A percentile compares a stretch with the other conserved stretches of the same genome.
phyloP scores from a whole-genome alignment of 2,797 vertebrate species.

The Hipposideros larvatus region DNA sequence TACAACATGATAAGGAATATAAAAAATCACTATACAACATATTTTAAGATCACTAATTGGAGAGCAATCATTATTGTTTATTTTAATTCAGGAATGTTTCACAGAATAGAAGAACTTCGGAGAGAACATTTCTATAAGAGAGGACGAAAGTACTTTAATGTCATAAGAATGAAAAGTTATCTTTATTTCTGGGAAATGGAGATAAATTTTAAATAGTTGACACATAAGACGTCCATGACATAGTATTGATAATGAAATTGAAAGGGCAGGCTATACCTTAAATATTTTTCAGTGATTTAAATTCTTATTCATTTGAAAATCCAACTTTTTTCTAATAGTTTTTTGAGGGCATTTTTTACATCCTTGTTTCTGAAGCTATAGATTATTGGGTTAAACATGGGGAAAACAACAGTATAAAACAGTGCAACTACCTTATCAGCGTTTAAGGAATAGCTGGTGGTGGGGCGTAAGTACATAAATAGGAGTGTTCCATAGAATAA shows the following conservation, averaged over 20 bases:
- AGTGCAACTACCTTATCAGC: constrained; percentile 69
- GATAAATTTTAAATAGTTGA: neutral
- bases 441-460: constrained; percentile 56
- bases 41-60: neutral
- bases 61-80: neutral
- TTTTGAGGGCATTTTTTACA: constrained; percentile 77
- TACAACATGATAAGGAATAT: neutral
- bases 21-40: neutral
- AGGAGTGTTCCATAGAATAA: constrained; percentile 79
- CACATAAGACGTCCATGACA: neutral
- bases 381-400: constrained; percentile 83
- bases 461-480: constrained; percentile 77
- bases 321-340: neutral
- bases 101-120: neutral
- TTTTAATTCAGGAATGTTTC: constrained; percentile 16
- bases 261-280: neutral
- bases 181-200: neutral
- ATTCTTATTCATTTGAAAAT: neutral
- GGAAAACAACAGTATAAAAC: constrained; percentile 83
- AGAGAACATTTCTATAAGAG: neutral
- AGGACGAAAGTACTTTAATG: neutral
- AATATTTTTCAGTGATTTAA: neutral
- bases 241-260: neutral
- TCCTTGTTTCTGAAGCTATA: constrained; percentile 82
- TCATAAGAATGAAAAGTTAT: neutral